Conservation (phyloP, 2,888 invertebrate genomes). For the Cantharis flavilabris region DNA sequence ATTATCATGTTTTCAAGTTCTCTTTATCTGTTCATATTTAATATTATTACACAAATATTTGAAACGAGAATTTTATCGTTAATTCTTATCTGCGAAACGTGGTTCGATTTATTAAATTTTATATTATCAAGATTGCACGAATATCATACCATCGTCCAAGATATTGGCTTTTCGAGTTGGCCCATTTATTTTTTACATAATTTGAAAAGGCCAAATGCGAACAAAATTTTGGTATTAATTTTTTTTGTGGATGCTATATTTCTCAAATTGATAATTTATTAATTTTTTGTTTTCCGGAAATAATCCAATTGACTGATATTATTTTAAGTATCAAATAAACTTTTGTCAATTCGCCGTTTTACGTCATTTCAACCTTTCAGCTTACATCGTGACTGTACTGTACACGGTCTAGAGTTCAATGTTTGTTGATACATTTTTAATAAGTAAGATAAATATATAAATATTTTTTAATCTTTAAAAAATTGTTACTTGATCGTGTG, state of each 20-base stretch:
- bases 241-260: background rate
- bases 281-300: background rate
- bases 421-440: slow-evolving; percentile 26
- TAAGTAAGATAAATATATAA: slow-evolving; percentile 14
- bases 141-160: background rate
- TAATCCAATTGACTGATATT: background rate
- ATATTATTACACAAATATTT: background rate
- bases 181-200: background rate
- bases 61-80: background rate
- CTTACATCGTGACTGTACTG: slow-evolving; percentile 10
- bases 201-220: background rate
- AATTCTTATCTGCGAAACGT: background rate
- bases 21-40: background rate
- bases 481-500: background rate
- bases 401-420: slow-evolving; percentile 25
- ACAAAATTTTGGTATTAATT: background rate
- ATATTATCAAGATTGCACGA: background rate
- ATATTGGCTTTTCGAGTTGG: background rate
- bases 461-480: background rate
- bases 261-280: background rate
- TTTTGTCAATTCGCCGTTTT: slow-evolving; percentile 6
- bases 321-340: background rate
- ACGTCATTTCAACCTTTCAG: slow-evolving; percentile 26
- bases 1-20: background rate
- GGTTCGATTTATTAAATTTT: background rate